phyloP scores from a whole-genome alignment of 2,113 vertebrate genomes.

The Nothoprocta pentlandii region DNA sequence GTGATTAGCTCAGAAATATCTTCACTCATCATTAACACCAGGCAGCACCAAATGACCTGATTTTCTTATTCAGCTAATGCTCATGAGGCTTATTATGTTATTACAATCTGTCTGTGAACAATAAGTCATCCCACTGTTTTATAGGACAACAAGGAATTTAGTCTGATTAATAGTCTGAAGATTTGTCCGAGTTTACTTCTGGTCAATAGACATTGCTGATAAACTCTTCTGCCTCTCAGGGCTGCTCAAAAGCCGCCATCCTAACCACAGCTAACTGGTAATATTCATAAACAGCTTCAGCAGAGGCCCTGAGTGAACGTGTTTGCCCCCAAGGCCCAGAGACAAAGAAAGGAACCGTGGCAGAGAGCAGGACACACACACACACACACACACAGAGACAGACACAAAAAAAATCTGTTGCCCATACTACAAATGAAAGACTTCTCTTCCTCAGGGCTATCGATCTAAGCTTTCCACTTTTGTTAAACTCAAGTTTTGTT shows the following conservation, averaged over 20 bases:
- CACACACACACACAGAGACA: too few relatives aligned
- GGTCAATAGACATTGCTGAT: accelerated
- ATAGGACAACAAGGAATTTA: constrained; percentile 24
- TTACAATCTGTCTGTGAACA: constrained; percentile 52
- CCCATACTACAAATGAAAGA: accelerated
- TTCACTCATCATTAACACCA: constrained; percentile 69
- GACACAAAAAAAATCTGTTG: not conserved
- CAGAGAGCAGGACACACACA: not conserved
- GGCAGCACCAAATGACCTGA: constrained; percentile 56
- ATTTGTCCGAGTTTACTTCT: not conserved
- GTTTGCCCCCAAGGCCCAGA: not conserved
- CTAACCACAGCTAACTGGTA: not conserved
- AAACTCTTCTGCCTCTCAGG: not conserved
- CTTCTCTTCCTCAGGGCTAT: not conserved
- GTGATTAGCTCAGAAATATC: constrained; percentile 54
- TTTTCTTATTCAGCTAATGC: constrained; percentile 64
- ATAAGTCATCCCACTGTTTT: constrained; percentile 35
- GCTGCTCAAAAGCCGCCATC: not conserved
- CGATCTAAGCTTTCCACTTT: not conserved
- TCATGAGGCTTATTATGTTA: constrained; percentile 64
- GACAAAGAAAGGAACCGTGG: not conserved
- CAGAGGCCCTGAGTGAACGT: accelerated
- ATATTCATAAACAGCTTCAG: not conserved
- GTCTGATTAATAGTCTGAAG: not conserved
- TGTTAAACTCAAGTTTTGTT: not conserved